phyloP scores from a whole-genome alignment of 1,140 invertebrate genomes.

The Diprion similis region DNA sequence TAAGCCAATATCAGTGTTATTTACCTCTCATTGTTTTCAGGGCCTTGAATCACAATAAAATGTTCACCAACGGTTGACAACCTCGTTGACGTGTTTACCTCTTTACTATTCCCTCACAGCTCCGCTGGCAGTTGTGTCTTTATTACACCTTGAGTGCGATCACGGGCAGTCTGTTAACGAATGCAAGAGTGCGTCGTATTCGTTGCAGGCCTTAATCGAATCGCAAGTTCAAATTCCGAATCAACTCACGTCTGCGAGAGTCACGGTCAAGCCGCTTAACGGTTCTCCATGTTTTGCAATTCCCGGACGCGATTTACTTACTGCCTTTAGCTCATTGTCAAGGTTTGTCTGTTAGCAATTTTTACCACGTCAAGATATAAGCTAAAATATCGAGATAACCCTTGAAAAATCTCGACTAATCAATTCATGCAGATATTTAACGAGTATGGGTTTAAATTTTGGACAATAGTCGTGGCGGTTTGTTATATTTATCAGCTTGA shows the following conservation, averaged over 20 bases:
- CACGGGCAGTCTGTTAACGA: neutral
- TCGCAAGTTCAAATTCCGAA: neutral
- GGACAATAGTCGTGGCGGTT: neutral
- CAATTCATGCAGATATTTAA: too few species aligned
- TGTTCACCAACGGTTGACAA: too few species aligned
- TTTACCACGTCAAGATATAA: too few species aligned
- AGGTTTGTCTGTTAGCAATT: neutral
- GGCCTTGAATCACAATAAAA: too few species aligned
- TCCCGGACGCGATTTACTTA: neutral
- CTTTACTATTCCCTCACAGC: too few species aligned
- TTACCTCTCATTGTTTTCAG: too few species aligned
- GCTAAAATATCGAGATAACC: too few species aligned
- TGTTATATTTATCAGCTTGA: neutral
- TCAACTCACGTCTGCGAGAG: neutral
- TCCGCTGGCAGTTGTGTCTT: too few species aligned
- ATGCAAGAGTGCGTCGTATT: neutral
- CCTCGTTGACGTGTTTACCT: too few species aligned
- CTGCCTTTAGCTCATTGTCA: neutral
- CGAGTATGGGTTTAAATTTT: neutral
- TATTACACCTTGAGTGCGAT: too few species aligned
- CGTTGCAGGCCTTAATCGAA: neutral
- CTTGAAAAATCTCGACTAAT: too few species aligned
- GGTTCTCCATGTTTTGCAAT: neutral
- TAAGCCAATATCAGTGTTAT: too few species aligned
- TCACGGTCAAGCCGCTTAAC: constrained; percentile 1